phyloP scores from a whole-genome alignment of 2,113 vertebrate species.

The Empidonax alnorum region DNA sequence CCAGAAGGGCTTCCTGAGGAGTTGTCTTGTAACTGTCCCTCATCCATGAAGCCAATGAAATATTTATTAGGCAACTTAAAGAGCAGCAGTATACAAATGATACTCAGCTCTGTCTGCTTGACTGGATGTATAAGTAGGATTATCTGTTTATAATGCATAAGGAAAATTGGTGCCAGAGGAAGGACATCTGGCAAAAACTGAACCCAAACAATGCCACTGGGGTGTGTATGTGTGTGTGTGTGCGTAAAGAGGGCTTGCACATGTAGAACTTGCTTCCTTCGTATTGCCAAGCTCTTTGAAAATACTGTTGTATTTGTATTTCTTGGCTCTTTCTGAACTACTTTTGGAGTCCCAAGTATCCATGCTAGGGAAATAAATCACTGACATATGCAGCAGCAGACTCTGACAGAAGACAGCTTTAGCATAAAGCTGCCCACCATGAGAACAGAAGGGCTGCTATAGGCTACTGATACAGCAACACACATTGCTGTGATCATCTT shows the following conservation, averaged over 20 bases:
- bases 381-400: background rate
- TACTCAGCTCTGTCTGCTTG: background rate
- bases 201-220: background rate
- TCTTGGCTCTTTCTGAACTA: background rate
- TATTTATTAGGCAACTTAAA: conserved; percentile 33
- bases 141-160: background rate
- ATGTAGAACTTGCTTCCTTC: background rate
- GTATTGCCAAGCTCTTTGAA: background rate
- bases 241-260: background rate
- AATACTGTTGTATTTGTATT: background rate
- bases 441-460: background rate
- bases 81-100: background rate
- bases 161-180: background rate
- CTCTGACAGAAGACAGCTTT: background rate
- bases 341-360: background rate
- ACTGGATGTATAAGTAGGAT: conserved; percentile 1
- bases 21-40: background rate
- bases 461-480: background rate
- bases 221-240: background rate
- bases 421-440: background rate
- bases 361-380: background rate
- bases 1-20: background rate
- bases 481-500: background rate
- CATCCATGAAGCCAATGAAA: background rate
- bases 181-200: background rate